These are phyloP conservation scores for Lithosia quadra DNA, from an alignment of 2,888 invertebrate genomes.

Conservation along the genomic window DNA sequence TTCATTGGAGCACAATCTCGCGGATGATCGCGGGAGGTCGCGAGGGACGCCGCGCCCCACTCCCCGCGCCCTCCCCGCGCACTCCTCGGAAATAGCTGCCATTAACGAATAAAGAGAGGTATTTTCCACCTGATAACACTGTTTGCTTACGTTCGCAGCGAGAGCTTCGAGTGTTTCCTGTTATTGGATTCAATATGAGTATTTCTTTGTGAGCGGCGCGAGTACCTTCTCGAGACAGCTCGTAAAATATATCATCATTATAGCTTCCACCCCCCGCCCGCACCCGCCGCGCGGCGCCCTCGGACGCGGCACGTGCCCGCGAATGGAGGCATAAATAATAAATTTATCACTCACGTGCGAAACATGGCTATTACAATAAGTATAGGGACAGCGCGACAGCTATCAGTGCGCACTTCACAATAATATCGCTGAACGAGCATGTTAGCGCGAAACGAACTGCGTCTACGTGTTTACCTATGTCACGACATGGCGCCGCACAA, in stretches of 20 bases:
- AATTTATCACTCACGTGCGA: constrained; percentile 38
- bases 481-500: neutral
- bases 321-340: constrained; percentile 40
- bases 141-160: constrained; percentile 60
- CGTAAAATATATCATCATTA: constrained; percentile 35
- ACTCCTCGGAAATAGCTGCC: constrained; percentile 64
- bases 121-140: constrained; percentile 73
- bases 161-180: constrained; percentile 53
- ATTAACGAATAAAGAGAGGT: constrained; percentile 74
- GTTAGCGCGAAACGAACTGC: constrained; percentile 4
- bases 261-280: constrained; percentile 6
- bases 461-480: constrained; percentile 16
- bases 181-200: constrained; percentile 60
- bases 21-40: constrained; percentile 61
- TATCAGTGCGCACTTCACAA: constrained; percentile 9
- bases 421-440: constrained; percentile 18
- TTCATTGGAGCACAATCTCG: constrained; percentile 68
- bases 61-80: constrained; percentile 23
- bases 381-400: constrained; percentile 18
- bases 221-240: constrained; percentile 33
- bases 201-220: constrained; percentile 38
- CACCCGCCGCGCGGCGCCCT: constrained; percentile 8
- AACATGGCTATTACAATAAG: constrained; percentile 22
- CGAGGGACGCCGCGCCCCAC: constrained; percentile 32
- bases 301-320: constrained; percentile 22